Percentiles rank a stretch among this genome's conserved stretches.
Evolutionary conservation across 2,888 invertebrate species (phyloP).

Genomic region (Mellilla xanthometata): DNA sequence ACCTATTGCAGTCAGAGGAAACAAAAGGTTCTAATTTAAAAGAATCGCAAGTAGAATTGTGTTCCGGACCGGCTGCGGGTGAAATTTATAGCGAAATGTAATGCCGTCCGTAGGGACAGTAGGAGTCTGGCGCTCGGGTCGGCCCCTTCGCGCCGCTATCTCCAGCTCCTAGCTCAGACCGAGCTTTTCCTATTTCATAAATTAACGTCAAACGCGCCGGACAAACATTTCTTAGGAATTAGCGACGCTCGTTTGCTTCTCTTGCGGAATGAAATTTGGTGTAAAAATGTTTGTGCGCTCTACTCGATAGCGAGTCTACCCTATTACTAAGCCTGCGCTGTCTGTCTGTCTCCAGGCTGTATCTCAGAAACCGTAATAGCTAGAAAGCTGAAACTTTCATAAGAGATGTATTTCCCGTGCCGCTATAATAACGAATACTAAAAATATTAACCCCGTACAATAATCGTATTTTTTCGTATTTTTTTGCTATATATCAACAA

Average conservation of each 20-base stretch:
- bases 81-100: conserved; percentile 66
- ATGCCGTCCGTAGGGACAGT: conserved; percentile 55
- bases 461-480: too few relatives aligned
- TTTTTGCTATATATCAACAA: too few relatives aligned
- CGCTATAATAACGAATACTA: too few relatives aligned
- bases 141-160: conserved; percentile 43
- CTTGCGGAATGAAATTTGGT: background rate
- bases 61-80: conserved; percentile 52
- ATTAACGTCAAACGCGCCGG: conserved; percentile 38
- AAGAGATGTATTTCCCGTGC: too few relatives aligned
- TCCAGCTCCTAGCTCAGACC: conserved; percentile 41
- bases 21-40: conserved; percentile 66
- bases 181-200: conserved; percentile 47
- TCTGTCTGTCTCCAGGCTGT: too few relatives aligned
- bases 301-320: background rate
- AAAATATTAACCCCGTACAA: too few relatives aligned
- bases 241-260: background rate
- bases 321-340: too few relatives aligned
- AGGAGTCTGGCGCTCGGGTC: conserved; percentile 38
- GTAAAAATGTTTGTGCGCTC: background rate
- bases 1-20: conserved; percentile 64
- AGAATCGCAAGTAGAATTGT: conserved; percentile 58
- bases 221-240: conserved; percentile 18
- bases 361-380: too few relatives aligned
- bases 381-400: too few relatives aligned